phyloP scores from a whole-genome alignment of 2,113 vertebrate species.

The Scophthalmus maximus region DNA sequence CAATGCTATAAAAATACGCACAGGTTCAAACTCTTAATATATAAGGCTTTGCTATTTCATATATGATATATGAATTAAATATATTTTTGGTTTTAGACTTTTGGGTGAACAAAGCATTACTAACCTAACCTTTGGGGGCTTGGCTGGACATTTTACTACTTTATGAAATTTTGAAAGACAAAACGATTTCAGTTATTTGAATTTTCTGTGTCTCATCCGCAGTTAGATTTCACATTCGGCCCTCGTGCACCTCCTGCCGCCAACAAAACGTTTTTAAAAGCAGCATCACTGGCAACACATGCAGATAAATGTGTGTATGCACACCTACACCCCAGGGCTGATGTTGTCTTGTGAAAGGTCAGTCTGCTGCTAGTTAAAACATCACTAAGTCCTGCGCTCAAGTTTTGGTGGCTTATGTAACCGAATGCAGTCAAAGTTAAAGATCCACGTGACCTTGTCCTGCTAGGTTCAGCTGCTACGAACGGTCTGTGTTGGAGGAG shows the following conservation, averaged over 20 bases:
- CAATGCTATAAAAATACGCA: too few species aligned
- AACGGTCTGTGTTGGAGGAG: slow-evolving; percentile 22
- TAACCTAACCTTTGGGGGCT: too few species aligned
- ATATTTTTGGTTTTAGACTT: too few species aligned
- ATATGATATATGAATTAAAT: too few species aligned
- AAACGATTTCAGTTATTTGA: background rate
- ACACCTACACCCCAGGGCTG: background rate
- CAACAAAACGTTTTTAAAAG: background rate
- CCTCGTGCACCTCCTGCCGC: too few species aligned
- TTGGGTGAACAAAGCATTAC: too few species aligned
- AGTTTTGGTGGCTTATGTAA: background rate
- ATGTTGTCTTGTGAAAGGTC: background rate
- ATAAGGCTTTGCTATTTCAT: too few species aligned
- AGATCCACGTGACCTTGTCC: background rate
- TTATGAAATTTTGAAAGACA: background rate
- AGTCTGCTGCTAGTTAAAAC: background rate
- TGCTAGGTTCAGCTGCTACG: slow-evolving; percentile 17
- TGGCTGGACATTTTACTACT: background rate
- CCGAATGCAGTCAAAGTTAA: background rate
- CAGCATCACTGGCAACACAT: background rate
- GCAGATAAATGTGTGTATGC: too few species aligned
- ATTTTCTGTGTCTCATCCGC: too few species aligned
- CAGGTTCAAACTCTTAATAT: too few species aligned
- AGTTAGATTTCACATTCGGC: background rate
- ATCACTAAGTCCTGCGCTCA: background rate